Evolutionary conservation across 2,113 vertebrate genomes (phyloP), one percentile per base, ranked within the genome.

Genomic region (Notechis scutatus): DNA sequence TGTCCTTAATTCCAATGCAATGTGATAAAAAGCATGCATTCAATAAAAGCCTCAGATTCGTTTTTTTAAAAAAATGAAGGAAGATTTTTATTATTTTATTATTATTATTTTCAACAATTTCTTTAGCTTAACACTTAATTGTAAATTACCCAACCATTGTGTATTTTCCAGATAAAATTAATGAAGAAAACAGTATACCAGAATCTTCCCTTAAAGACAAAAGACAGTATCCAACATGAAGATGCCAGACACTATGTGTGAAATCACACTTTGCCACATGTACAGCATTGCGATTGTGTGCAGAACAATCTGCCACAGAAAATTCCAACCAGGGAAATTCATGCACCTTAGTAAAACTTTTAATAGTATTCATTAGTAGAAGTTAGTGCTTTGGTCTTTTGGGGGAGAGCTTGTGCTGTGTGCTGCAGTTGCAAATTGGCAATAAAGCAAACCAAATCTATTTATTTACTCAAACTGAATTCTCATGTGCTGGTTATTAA

Each of bases 41-140:
- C 15, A 91, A 94, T 89, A 93, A 42, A 96, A 87, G 4, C 0
- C 8, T 56, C 87, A 91, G 93, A 92, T 89, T 95, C 93, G 92
- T 23, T 18, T 34, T 12, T 69, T 14, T 0, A 87, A 95, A 95
- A 95, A 96, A 97, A 94, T 94, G 61, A 87, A 93, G 90, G 87
- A 52, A 92, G 87, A 57, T 39, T 57, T 93, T 93, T 96, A 39
- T 97, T 97, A 42, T 95, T 96, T 93, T 96, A 39, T 97, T 97
- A 42, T 95, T 96, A 96, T 96, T 94, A 96, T 96, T 96, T 96
- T 96, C 96, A 97, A 97, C 93, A 0, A 95, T 96, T 95, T 96
- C 94, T 95, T 97, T 96, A 97, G 94, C 94, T 96, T 97, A 97
- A 98, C 98, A 98, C 97, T 97, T 97, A 98, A 97, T 97, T 98